Base-by-base conservation (phyloP, 2,888 invertebrate species). In the Tuta absoluta region DNA sequence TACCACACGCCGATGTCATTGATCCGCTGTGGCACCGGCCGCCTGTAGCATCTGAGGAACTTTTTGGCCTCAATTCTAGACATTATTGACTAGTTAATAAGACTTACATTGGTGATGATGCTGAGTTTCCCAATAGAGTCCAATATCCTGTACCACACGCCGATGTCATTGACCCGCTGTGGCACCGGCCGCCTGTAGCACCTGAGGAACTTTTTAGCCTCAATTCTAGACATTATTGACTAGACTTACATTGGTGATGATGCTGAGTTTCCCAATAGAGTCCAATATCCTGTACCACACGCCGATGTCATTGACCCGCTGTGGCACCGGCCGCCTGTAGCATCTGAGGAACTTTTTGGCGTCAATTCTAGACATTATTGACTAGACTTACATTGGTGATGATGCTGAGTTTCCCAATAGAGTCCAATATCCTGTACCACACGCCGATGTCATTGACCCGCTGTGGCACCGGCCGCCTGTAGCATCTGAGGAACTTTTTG, bases 271-370 rank as follows among this genome's bases (percentile, higher is more conserved):
- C 63, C 98, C 97, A 72, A 99, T 95, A 51, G 96, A 96, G 90
- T 98, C 97, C 38, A 99, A 91, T 70, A 99, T 98, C 69, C 96
- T 93, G 86, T 96, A 98, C 98, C 98, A 98, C 62, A 98, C 95
- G 51, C 99, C 99, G 79, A 99, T 98, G 85, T 97, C 96, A 70
- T 94, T 93, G 12, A 98, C 97, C 67, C 98, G 93, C 82, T 96
- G 96, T 23, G 97, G 96, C 63, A 98, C 96, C 0, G 98, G 98
- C 24, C 98, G 92, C 58, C 98, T 93, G 81, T 96, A 96, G 85
- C 96, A 95, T 0, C 95, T 95, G 60, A 98, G 92, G 74, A 99
- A 93, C 91, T 33, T 45, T 12, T 53, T 49, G 48, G 8, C 48
- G 4, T n/a, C 12, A 19, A 14, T 14, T n/a, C 1, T 3, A 41